These are phyloP conservation scores for Acestrorhynchus altus DNA, from an alignment of 2,797 vertebrate species.

Conservation along the genomic window DNA sequence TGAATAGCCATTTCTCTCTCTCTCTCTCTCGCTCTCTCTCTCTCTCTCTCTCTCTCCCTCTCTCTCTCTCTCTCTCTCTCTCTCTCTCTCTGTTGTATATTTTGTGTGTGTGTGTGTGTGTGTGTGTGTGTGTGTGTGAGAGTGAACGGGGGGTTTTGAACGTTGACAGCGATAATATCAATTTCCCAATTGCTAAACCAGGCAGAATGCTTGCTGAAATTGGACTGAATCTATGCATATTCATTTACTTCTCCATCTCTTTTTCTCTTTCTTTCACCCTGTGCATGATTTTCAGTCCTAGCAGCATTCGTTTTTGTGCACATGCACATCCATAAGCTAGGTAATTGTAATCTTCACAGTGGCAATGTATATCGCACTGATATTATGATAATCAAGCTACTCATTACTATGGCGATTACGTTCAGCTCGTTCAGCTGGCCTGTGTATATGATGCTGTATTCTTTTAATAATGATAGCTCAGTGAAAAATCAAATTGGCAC, in stretches of 20 bases:
- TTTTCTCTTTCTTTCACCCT: background rate
- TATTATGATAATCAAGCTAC: background rate
- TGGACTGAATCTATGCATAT: conserved; percentile 6
- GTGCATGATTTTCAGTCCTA: background rate
- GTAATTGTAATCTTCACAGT: background rate
- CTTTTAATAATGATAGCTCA: background rate
- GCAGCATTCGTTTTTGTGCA: background rate
- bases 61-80: background rate
- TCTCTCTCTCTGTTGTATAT: background rate
- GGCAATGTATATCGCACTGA: background rate
- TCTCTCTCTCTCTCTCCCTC: background rate
- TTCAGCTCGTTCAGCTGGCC: background rate
- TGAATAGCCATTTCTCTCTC: conserved; percentile 19
- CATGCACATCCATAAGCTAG: background rate
- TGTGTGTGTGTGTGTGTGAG: background rate
- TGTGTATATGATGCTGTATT: background rate
- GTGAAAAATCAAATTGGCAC: background rate
- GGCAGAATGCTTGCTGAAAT: conserved; percentile 35
- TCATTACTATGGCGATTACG: background rate
- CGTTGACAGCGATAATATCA: conserved; percentile 29
- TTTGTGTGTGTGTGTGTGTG: background rate
- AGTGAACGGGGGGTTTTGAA: background rate
- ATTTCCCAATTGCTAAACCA: conserved; percentile 33
- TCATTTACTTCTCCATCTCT: background rate
- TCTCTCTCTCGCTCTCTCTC: background rate